Evolutionary conservation across 2,888 invertebrate genomes (phyloP), one percentile per base, ranked within the genome.

Genomic region (Branchellion lobata): DNA sequence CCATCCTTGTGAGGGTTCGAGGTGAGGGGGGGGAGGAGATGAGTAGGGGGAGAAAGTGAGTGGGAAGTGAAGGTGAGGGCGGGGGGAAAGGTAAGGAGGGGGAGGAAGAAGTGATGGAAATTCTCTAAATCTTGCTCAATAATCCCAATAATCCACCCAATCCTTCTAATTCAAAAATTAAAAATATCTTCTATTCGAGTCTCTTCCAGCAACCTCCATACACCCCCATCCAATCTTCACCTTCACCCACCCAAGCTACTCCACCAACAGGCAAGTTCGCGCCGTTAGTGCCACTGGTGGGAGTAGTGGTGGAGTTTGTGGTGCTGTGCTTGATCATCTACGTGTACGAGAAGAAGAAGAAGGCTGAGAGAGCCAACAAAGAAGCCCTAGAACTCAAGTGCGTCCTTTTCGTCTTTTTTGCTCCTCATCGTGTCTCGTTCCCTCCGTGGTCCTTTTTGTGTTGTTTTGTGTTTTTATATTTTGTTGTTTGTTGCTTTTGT

Each of bases 1-100:
- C 65, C 68, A 68, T 79, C n/a, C 74, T 79, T 18, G 75, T 79
- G 36, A 73, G 79, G 65, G 79, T 79, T 0, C 74, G 68, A 65
- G 79, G 79, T 79, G 14, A 73, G 79, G 53, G 3, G 0, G 5
- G 61, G 1, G n/a, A n/a, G n/a, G n/a, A n/a, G n/a, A n/a, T n/a
- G n/a, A n/a, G n/a, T n/a, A n/a, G n/a, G n/a, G n/a, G n/a, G n/a
- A n/a, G n/a, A n/a, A n/a, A n/a, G n/a, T n/a, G n/a, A n/a, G n/a
- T n/a, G n/a, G 73, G 14, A n/a, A 47, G 47, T 73, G 40, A n/a
- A n/a, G 68, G 24, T 68, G 68, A 68, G 14, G 68, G 24, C 27
- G 14, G 68, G 27, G 68, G 27, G 14, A 18, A 40, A 40, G 27
- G 24, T 40, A 34, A 73, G 36, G 73, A 34, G 21, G 36, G 27